Evolutionary conservation across 2,888 invertebrate genomes (phyloP).

Genomic region (Lepidochrysops patricia): DNA sequence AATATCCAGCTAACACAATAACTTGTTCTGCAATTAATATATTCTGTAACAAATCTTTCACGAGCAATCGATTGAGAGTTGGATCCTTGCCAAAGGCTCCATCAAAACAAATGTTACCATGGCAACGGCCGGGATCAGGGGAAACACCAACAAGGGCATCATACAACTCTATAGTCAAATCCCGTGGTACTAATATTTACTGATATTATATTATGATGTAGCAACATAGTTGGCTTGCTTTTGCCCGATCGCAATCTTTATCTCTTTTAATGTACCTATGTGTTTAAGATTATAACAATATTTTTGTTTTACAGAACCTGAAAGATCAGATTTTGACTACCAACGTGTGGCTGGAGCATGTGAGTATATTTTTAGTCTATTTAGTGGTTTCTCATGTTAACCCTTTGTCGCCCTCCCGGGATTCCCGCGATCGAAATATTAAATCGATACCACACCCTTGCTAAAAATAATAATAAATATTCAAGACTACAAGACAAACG

Average conservation of each 20-base stretch:
- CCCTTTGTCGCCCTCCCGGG: too few species aligned
- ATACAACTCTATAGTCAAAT: not conserved
- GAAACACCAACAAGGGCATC: not conserved
- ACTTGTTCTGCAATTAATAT: not conserved
- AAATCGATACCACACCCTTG: too few species aligned
- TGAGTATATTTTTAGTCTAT: too few species aligned
- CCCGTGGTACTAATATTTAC: too few species aligned
- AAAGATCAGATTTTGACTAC: constrained; percentile 96
- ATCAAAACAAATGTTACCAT: not conserved
- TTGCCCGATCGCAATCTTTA: too few species aligned
- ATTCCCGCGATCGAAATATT: too few species aligned
- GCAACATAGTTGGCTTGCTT: too few species aligned
- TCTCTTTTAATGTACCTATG: too few species aligned
- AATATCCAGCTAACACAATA: not conserved
- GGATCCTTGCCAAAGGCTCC: not conserved
- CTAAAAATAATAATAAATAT: too few species aligned
- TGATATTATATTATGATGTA: too few species aligned
- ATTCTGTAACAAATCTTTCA: not conserved
- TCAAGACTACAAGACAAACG: too few species aligned
- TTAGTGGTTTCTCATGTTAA: too few species aligned
- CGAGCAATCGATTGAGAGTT: constrained; percentile 7
- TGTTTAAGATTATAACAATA: not conserved
- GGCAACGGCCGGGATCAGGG: not conserved
- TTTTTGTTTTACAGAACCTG: constrained; percentile 83
- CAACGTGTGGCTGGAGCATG: constrained; percentile 96